Evolutionary conservation across 1,140 invertebrate genomes (phyloP), one percentile per base, ranked within the genome.

Genomic region (Drosophila tsacasi): DNA sequence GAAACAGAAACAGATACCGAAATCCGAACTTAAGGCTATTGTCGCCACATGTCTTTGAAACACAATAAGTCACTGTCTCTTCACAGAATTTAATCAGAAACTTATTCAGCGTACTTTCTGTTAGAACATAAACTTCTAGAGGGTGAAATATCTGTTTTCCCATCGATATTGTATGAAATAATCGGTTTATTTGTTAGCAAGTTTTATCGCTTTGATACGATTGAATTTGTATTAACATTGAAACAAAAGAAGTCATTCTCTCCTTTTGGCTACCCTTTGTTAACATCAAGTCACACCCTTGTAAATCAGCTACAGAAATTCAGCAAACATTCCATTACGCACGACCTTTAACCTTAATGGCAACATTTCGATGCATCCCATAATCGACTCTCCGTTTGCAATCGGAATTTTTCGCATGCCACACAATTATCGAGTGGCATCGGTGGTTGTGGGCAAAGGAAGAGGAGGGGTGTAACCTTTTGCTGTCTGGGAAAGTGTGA

Each of bases 401-500:
- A 35, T 66, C 40, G 40, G 13, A 40, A 63, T 66, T 66, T 62
- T 25, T 42, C 57, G 57, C 63, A 61, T 62, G 57, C 57, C 63
- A 37, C 58, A 67, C 58, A 67, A 67, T 67, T 67, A 67, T 67
- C 59, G 64, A 49, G 47, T 25, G 47, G 25, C 47, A 49, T 17
- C 21, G 46, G 3, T 2, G 3, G 39, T 19, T 58, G 42, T 21
- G 62, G 15, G 25, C 7, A 2, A 39, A 5, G 46, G 12, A 12
- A 27, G 46, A 15, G 32, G 15, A 9, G 37, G 1, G 32, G 21
- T 17, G 30, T 21, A 46, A 63, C 58, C 63, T 63, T 66, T 66
- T 66, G 30, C 64, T 46, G 64, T 47, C 25, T 35, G 67, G 17
- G 23, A 54, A 25, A 50, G 62, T 73, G 67, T 87, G 68, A 78